Percentiles rank a stretch among this genome's conserved stretches.
Evolutionary conservation across 2,113 vertebrate species (phyloP).

Genomic region (Spea multiplicata): DNA sequence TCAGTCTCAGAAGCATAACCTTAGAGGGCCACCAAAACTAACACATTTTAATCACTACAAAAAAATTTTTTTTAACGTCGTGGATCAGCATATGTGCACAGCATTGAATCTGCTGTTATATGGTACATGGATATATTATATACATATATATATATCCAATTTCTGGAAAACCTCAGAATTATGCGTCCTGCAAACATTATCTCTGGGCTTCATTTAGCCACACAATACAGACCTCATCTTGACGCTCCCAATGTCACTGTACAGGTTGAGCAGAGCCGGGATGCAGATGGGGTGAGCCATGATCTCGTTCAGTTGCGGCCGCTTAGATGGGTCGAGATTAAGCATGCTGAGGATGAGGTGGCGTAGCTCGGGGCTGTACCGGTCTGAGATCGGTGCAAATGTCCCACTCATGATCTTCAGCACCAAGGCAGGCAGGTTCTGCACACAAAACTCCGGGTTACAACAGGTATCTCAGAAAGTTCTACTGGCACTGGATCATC

Average conservation of each 20-base stretch:
- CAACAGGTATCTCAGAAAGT: background rate
- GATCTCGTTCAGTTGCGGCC: slow-evolving; percentile 93
- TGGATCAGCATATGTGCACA: no score
- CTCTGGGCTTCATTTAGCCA: no score
- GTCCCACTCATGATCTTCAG: slow-evolving; percentile 98
- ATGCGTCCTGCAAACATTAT: no score
- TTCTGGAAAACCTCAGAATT: no score
- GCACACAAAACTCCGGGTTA: slow-evolving; percentile 7
- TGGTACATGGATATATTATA: no score
- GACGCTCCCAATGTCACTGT: slow-evolving; percentile 90
- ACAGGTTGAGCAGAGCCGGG: slow-evolving; percentile 88
- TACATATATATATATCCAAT: no score
- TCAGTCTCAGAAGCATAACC: no score
- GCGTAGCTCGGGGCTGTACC: slow-evolving; percentile 89
- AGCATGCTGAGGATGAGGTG: slow-evolving; percentile 95
- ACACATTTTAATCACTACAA: no score
- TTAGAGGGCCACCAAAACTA: no score
- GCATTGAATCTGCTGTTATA: no score
- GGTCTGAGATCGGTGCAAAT: slow-evolving; percentile 92
- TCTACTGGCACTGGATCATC: background rate
- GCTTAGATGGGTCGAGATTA: slow-evolving; percentile 90
- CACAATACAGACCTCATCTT: slow-evolving; percentile 72
- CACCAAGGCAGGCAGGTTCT: slow-evolving; percentile 96
- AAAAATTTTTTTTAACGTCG: no score
- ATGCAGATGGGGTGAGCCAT: slow-evolving; percentile 94